Evolutionary conservation across 2,797 vertebrate species (phyloP).

Genomic region (Ptychobarbus kaznakovi): DNA sequence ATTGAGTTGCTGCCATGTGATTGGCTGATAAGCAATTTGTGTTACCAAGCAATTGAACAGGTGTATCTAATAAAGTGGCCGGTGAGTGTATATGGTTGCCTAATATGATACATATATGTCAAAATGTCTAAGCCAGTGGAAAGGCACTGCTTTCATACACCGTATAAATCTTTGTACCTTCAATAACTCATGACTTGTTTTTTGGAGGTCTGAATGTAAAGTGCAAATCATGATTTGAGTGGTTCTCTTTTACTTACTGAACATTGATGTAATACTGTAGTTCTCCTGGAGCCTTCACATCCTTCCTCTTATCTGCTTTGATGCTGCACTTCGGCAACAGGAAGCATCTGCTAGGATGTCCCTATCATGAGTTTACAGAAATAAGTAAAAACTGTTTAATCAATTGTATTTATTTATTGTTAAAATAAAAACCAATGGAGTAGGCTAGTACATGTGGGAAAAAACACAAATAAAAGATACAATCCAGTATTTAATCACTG

Average conservation of each 20-base stretch:
- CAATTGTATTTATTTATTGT: background rate
- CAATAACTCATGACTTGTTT: background rate
- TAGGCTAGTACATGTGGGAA: background rate
- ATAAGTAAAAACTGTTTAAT: background rate
- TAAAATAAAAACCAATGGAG: background rate
- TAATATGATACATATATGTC: background rate
- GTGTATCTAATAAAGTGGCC: too few relatives aligned
- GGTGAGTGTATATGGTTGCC: too few relatives aligned
- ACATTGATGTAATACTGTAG: background rate
- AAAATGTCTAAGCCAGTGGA: background rate
- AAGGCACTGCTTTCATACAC: background rate
- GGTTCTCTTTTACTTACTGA: background rate
- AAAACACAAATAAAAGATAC: background rate
- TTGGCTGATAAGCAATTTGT: too few relatives aligned
- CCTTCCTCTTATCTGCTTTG: slow-evolving; percentile 40
- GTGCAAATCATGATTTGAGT: background rate
- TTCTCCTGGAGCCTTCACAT: slow-evolving; percentile 3
- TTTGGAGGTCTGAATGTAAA: background rate
- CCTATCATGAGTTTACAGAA: background rate
- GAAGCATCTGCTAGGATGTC: background rate
- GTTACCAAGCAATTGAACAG: too few relatives aligned
- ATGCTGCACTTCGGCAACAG: background rate
- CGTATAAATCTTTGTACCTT: background rate
- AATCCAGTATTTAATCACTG: background rate
- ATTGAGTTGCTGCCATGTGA: too few relatives aligned